Evolutionary conservation across 2,888 invertebrate genomes (phyloP).

Genomic region (Clitarchus hookeri): DNA sequence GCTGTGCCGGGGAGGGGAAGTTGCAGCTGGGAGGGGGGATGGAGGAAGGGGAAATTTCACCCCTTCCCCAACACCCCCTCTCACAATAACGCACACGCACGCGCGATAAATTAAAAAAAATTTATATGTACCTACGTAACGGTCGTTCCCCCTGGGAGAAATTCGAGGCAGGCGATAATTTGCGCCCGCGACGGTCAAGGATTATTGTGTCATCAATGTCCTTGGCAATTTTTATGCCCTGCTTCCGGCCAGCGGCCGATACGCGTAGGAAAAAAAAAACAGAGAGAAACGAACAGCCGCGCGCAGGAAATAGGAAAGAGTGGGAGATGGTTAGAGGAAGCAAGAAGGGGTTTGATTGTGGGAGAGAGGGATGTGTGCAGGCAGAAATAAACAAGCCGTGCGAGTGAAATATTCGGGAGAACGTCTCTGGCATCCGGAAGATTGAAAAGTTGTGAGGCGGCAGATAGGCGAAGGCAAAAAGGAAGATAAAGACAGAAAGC

Average conservation of each 20-base stretch:
- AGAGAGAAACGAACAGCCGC: not conserved
- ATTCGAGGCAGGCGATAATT: not conserved
- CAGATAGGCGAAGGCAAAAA: not conserved
- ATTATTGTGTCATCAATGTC: constrained; percentile 24
- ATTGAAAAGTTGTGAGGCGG: not conserved
- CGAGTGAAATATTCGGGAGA: constrained; percentile 1
- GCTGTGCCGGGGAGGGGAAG: no score
- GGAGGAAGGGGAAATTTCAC: no score
- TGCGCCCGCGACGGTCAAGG: not conserved
- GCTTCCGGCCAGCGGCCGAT: not conserved
- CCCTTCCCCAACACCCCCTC: no score
- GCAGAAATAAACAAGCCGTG: not conserved
- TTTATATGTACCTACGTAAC: not conserved
- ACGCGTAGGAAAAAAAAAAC: not conserved
- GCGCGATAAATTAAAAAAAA: no score
- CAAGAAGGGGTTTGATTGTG: not conserved
- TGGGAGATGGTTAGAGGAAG: not conserved
- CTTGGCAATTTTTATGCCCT: constrained; percentile 18
- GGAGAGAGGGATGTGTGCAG: not conserved
- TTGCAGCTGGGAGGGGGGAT: no score
- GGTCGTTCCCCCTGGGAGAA: not conserved
- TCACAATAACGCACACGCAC: no score
- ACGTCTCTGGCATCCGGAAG: not conserved
- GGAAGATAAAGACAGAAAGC: not conserved
- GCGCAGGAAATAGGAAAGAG: not conserved